Base-by-base conservation (phyloP, 2,888 invertebrate species). In the Magallana nippona region DNA sequence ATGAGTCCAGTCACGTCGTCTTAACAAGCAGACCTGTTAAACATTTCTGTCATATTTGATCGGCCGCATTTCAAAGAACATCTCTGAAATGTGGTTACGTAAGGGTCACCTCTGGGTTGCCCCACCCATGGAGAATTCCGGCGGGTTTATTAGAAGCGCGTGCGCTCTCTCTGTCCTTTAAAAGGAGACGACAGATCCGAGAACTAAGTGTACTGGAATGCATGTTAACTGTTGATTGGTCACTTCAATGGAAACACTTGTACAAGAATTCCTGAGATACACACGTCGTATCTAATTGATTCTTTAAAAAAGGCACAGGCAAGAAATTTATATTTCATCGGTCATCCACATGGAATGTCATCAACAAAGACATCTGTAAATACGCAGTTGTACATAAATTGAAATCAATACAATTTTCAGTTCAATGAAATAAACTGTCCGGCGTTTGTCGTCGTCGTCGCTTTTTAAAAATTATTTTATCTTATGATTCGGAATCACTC, bases 181-280 rank as follows among this genome's bases (percentile, higher is more conserved):
- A 27, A 27, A 15, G 71, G 32, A 71, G 27, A 71, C 71, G 13
- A 22, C 0, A 27, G 17, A 10, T 5, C 71, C 32, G 32, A 15
- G 60, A 32, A 71, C 22, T 27, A 15, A 13, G 5, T 27, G 11
- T 32, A 71, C 32, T 71, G 71, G 71, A 11, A 32, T 71, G 71
- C 71, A 27, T 71, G 71, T 71, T 71, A 10, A 71, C 27, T 71
- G 60, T 71, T 71, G 62, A 62, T 62, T 19, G 71, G 71, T 71
- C 71, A 60, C 15, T 32, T 22, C 32, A 10, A 44, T 8, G 44
- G 32, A 27, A 27, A 5, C 27, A 32, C 32, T 32, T 27, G 22
- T 71, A 27, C 22, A 71, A 19, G 27, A 71, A 71, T 71, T 27
- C 17, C 19, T 60, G 44, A 44, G 44, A 44, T 44, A 44, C 8